These are phyloP conservation scores for Zaprionus taronus DNA, from an alignment of 1,140 invertebrate species.

Conservation along the genomic window DNA sequence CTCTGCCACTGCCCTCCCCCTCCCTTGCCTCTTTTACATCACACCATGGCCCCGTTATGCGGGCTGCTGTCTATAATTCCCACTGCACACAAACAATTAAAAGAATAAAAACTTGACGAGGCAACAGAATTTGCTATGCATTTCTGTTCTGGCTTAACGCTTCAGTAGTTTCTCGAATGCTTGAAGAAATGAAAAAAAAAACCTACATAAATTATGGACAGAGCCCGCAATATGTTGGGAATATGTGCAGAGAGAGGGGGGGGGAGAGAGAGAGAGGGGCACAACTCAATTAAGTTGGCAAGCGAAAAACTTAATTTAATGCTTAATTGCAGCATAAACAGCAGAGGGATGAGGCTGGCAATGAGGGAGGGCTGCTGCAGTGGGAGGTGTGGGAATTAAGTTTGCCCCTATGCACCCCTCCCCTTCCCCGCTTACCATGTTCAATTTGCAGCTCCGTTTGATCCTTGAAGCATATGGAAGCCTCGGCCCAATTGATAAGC, in stretches of 20 bases:
- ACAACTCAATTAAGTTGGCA: constrained; percentile 73
- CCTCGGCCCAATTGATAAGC: constrained; percentile 72
- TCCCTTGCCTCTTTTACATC: neutral
- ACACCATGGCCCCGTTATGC: constrained; percentile 8
- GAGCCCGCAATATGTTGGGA: neutral
- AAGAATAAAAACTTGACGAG: constrained; percentile 41
- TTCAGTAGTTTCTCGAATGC: constrained; percentile 46
- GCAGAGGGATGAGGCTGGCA: neutral
- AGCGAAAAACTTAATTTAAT: constrained; percentile 74
- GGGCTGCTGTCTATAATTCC: constrained; percentile 57
- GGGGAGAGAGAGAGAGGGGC: neutral
- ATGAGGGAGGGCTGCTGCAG: neutral
- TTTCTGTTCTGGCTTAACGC: constrained; percentile 55
- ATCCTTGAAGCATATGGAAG: constrained; percentile 70
- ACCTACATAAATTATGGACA: constrained; percentile 16
- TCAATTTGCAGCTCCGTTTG: constrained; percentile 60
- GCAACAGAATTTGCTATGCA: constrained; percentile 67
- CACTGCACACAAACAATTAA: constrained; percentile 59
- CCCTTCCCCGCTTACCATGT: too few relatives aligned
- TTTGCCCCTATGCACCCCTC: constrained; percentile 31
- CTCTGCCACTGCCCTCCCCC: neutral
- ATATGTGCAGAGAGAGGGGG: neutral
- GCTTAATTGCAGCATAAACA: constrained; percentile 68
- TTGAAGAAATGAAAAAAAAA: neutral
- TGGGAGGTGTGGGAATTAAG: constrained; percentile 2